Base-by-base conservation (phyloP, 2,888 invertebrate genomes). In the Dicyrtomina minuta region DNA sequence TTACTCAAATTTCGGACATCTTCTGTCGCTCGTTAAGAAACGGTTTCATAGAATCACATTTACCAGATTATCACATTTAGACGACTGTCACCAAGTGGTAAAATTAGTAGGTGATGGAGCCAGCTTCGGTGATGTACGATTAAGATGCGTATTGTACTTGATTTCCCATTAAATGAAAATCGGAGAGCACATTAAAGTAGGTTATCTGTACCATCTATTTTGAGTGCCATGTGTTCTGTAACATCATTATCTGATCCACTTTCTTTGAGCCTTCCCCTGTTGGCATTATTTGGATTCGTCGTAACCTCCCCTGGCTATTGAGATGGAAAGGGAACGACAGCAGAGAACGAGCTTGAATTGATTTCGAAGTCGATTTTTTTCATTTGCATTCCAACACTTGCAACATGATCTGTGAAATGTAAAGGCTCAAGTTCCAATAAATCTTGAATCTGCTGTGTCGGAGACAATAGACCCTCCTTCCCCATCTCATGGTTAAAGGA, bases 351-450 rank as follows among this genome's bases (percentile, higher is more conserved):
- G 1, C 68, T 51, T 39, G 66, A 33, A 39, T 60, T 56, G 15
- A 55, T 13, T 83, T 82, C 56, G 79, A 86, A 77, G 82, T 87
- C 85, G 80, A 88, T 84, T 83, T 89, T 84, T 83, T 95, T 94
- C 80, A 96, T 87, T 13, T 75, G 46, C 12, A 76, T 76, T 26
- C 77, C 78, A 64, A 77, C 95, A 53, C 94, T 94, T 3, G 93
- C 91, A 61, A 90, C 87, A 79, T 92, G 89, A 80, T 93, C 93
- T 15, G 87, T 88, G n/a, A 65, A 65, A 83, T 94, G 92, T 49
- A 96, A 85, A 1, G 95, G 93, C 81, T 93, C 92, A 0, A 93
- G 93, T 85, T 96, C 93, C 66, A 92, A 84, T 65, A 88, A 81
- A 26, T 87, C 87, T 74, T 76, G 79, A 75, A 79, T 72, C 66